A percentile compares a stretch with the other conserved stretches of the same genome.
phyloP scores from a whole-genome alignment of 2,113 vertebrate species.

The Neolamprologus modestus region DNA sequence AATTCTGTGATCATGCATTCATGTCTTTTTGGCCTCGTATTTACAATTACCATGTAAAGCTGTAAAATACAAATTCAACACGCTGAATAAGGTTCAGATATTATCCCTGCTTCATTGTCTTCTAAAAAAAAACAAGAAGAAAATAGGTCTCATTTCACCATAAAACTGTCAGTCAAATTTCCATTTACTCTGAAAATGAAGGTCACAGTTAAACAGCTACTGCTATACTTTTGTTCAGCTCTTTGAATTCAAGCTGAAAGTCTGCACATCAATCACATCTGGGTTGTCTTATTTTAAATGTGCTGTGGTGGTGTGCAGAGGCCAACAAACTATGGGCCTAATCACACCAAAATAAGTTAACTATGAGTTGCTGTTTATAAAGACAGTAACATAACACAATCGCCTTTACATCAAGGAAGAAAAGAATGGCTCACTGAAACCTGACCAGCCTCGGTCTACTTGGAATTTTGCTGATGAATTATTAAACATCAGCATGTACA shows the following conservation, averaged over 20 bases:
- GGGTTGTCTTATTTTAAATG: neutral
- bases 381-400: neutral
- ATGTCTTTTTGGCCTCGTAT: accelerated
- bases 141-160: neutral
- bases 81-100: neutral
- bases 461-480: neutral
- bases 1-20: neutral
- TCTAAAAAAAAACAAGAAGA: accelerated
- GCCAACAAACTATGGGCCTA: neutral
- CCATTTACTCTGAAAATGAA: neutral
- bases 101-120: neutral
- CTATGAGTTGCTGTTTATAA: neutral
- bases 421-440: neutral
- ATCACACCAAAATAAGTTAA: neutral
- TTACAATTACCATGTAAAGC: neutral
- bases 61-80: neutral
- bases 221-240: neutral
- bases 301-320: accelerated
- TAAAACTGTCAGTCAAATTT: neutral
- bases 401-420: neutral
- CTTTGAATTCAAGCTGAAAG: neutral
- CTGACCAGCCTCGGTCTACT: neutral
- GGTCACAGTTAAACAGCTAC: neutral
- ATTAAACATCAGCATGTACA: neutral
- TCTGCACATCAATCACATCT: neutral